Conservation (phyloP, 2,797 vertebrate genomes). For the Hemitrygon akajei region DNA sequence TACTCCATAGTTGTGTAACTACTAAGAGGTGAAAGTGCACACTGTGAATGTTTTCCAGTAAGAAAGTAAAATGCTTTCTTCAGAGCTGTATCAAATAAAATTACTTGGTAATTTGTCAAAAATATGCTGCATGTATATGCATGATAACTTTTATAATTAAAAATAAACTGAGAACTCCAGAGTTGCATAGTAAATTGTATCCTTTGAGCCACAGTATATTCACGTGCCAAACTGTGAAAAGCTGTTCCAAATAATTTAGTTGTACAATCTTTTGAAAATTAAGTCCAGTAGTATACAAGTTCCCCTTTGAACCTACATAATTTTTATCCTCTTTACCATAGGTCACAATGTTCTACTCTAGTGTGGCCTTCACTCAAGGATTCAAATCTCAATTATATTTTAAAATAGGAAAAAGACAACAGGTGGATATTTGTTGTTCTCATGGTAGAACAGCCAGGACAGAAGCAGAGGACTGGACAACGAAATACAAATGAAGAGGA, state of each 20-base stretch:
- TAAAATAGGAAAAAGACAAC: neutral
- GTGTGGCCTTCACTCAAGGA: neutral
- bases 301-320: neutral
- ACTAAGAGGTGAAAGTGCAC: neutral
- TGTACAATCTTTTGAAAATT: neutral
- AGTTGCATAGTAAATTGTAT: neutral
- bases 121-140: neutral
- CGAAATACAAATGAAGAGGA: neutral
- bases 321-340: neutral
- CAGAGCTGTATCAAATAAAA: neutral
- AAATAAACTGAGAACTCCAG: neutral
- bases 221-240: neutral
- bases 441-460: neutral
- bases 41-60: neutral
- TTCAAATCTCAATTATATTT: neutral
- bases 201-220: neutral
- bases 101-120: neutral
- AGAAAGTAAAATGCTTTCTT: neutral
- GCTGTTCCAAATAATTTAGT: neutral
- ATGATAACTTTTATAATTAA: neutral
- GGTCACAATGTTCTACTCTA: neutral
- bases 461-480: neutral
- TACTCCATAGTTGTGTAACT: neutral
- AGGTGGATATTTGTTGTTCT: neutral
- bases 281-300: neutral